These are phyloP conservation scores for Indicator maculatus DNA, from an alignment of 2,113 vertebrate species.

Conservation along the genomic window DNA sequence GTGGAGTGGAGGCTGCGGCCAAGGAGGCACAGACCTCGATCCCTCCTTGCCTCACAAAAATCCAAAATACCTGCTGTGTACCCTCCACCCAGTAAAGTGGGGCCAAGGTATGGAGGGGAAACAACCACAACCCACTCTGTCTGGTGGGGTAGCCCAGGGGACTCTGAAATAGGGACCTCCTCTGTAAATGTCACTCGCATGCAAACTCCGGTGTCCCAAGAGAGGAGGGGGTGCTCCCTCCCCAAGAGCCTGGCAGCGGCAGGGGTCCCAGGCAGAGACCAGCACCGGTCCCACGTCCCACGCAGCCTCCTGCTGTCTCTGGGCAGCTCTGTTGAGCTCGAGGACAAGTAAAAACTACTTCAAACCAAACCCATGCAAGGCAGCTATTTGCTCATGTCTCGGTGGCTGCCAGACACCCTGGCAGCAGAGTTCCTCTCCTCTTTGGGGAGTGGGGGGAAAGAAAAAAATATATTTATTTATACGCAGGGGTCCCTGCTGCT, in stretches of 20 bases:
- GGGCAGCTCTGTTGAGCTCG: slow-evolving; percentile 62
- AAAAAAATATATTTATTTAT: slow-evolving; percentile 27
- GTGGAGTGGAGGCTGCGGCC: fast-evolving
- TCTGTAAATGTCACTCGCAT: slow-evolving; percentile 46
- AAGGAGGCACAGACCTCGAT: neutral
- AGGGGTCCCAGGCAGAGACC: slow-evolving; percentile 8
- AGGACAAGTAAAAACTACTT: slow-evolving; percentile 69
- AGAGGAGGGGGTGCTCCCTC: neutral
- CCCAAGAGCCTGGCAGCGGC: neutral
- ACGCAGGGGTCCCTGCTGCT: slow-evolving; percentile 56
- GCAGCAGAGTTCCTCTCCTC: slow-evolving; percentile 64
- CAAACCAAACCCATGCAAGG: slow-evolving; percentile 73
- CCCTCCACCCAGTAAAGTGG: fast-evolving
- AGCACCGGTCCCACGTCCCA: neutral
- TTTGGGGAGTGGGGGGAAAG: neutral
- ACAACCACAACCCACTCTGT: neutral
- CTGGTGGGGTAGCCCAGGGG: neutral
- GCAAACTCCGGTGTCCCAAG: slow-evolving; percentile 41
- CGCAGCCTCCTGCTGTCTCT: slow-evolving; percentile 55
- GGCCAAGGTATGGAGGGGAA: neutral
- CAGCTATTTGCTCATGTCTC: slow-evolving; percentile 50
- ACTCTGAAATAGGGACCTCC: neutral
- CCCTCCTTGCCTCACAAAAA: neutral
- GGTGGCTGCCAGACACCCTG: neutral
- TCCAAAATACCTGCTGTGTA: neutral